A percentile compares a stretch with the other conserved stretches of the same genome.
Evolutionary conservation across 2,888 invertebrate species (phyloP).

Genomic region (Neoascia interrupta): DNA sequence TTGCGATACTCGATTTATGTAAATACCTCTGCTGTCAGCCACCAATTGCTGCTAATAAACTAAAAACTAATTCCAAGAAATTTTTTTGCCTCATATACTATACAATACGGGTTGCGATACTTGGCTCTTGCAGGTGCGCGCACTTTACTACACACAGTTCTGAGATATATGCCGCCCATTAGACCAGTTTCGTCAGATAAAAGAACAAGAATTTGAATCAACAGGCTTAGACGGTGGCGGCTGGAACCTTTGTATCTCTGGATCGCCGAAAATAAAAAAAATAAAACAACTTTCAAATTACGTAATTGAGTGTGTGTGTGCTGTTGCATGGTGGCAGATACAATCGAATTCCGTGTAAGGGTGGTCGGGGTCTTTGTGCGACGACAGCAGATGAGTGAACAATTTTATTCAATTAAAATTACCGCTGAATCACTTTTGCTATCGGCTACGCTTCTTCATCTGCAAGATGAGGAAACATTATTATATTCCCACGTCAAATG

Average conservation of each 20-base stretch:
- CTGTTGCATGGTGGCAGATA: too few species aligned
- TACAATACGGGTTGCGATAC: constrained; percentile 31
- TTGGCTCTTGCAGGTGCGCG: constrained; percentile 44
- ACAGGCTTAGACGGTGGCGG: constrained; percentile 5
- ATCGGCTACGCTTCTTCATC: constrained; percentile 45
- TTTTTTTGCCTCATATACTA: not conserved
- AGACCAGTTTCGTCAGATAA: constrained; percentile 20
- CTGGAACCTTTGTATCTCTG: not conserved
- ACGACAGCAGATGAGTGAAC: constrained; percentile 34
- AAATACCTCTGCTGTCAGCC: constrained; percentile 50
- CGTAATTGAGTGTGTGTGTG: constrained; percentile 21
- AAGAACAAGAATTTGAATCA: constrained; percentile 55
- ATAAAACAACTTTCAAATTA: constrained; percentile 54
- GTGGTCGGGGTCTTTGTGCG: too few species aligned
- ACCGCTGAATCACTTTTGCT: constrained; percentile 45
- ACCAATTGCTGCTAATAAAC: constrained; percentile 56
- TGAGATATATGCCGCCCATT: constrained; percentile 51
- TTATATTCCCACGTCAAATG: constrained; percentile 63
- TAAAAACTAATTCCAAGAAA: constrained; percentile 58
- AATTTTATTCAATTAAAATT: constrained; percentile 51
- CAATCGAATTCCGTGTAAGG: too few species aligned
- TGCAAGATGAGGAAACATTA: constrained; percentile 47
- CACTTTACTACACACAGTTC: constrained; percentile 11
- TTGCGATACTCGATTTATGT: constrained; percentile 41
- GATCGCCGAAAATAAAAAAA: constrained; percentile 19